A percentile compares a stretch with the other conserved stretches of the same genome.
These are phyloP conservation scores for Neoascia interrupta DNA, from an alignment of 2,888 invertebrate species.

Conservation along the genomic window DNA sequence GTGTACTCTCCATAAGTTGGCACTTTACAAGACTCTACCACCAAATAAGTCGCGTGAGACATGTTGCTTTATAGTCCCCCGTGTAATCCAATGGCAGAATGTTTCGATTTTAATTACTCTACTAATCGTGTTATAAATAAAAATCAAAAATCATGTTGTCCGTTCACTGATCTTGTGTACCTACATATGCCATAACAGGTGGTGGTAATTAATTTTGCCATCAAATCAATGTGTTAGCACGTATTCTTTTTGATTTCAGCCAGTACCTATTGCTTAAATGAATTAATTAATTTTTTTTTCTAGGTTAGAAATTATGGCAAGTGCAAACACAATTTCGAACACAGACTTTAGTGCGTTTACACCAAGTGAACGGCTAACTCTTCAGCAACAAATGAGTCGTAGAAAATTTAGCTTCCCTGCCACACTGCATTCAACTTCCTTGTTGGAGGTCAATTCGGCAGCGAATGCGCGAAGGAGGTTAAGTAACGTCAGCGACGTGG, in stretches of 20 bases:
- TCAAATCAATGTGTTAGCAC: background rate
- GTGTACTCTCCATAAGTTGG: conserved; percentile 1
- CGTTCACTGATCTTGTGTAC: conserved; percentile 3
- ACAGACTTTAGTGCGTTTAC: conserved; percentile 39
- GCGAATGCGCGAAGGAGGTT: conserved; percentile 83
- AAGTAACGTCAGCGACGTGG: conserved; percentile 87
- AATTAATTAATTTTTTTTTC: conserved; percentile 22
- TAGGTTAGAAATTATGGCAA: conserved; percentile 15
- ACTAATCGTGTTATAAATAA: conserved; percentile 28
- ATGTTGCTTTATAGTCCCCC: conserved; percentile 14
- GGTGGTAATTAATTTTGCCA: conserved; percentile 14
- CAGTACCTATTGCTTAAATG: background rate
- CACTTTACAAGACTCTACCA: background rate
- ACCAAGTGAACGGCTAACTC: conserved; percentile 74
- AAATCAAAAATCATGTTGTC: conserved; percentile 25
- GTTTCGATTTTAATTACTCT: conserved; percentile 37
- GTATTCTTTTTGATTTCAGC: background rate
- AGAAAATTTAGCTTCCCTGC: conserved; percentile 83
- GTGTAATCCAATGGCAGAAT: conserved; percentile 16
- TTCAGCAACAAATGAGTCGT: conserved; percentile 76
- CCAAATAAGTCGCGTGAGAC: conserved; percentile 37
- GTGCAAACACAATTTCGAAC: conserved; percentile 27
- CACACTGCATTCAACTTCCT: conserved; percentile 79
- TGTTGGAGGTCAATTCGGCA: conserved; percentile 75
- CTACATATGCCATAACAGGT: conserved; percentile 6